Base-by-base conservation (phyloP, 1,140 invertebrate species). In the Drosophila biarmipes region DNA sequence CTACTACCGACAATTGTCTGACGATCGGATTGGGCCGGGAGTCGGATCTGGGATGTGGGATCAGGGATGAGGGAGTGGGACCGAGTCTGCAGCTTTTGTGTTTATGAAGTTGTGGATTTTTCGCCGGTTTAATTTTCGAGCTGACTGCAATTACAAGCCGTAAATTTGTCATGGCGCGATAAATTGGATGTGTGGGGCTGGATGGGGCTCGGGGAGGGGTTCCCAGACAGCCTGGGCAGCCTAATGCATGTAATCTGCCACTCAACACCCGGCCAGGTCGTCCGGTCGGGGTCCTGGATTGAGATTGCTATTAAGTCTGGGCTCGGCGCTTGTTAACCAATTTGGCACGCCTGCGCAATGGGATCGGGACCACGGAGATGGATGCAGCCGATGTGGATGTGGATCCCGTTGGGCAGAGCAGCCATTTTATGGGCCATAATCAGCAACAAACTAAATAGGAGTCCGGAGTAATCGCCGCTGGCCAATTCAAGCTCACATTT, bases 401-500 rank as follows among this genome's bases (percentile, higher is more conserved):
- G 29, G 21, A 48, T 35, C 42, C 48, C 27, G 56, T 49, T 35
- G 35, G 21, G 12, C 42, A 40, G 10, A 58, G 57, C 43, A 49
- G 12, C 15, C 55, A 45, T 72, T 59, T 43, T 53, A 55, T 51
- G 29, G 73, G 19, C 75, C 80, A 82, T 85, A 82, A 82, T 72
- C 80, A 80, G 80, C 81, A 85, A 85, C 81, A 86, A 85, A 86
- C 78, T 87, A 81, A 67, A 58, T 73, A 59, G 62, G 48, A 64
- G 54, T 29, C 27, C 42, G 15, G 43, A 45, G 46, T 66, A 75
- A 64, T 66, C 62, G 73, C 34, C 45, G 56, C 45, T 82, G 59
- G 80, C 82, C 87, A 89, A 91, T 91, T 91, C 84, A 91, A 75
- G 90, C 90, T 90, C 90, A 91, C 90, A 91, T 91, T 90, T 86